These are phyloP conservation scores for Pyrocephalus nanus DNA, from an alignment of 2,797 vertebrate genomes.

Conservation along the genomic window DNA sequence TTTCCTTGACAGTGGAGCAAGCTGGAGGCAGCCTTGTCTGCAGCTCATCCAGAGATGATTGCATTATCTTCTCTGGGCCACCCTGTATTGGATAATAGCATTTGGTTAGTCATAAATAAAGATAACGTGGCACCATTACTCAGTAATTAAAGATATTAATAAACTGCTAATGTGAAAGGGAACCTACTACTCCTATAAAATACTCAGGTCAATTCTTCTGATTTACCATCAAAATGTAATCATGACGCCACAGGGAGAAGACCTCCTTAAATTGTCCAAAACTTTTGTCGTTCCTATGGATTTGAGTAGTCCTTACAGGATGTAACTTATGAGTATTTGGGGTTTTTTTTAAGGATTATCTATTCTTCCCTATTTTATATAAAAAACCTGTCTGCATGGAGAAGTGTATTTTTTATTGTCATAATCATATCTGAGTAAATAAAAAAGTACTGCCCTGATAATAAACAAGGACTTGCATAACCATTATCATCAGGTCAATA, in stretches of 20 bases:
- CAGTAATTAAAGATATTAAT: conserved; percentile 12
- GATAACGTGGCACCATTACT: background rate
- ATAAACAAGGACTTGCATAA: background rate
- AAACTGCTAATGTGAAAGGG: background rate
- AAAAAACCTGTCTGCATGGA: background rate
- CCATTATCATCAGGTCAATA: background rate
- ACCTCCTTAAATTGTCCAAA: background rate
- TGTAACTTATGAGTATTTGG: background rate
- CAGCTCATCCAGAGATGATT: conserved; percentile 28
- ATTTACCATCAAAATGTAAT: background rate
- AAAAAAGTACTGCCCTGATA: background rate
- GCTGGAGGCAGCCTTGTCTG: conserved; percentile 24
- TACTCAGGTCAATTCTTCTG: background rate
- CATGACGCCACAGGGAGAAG: background rate
- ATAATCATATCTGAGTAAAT: background rate
- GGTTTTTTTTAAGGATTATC: background rate
- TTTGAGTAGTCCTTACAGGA: background rate
- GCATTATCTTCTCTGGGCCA: conserved; percentile 34
- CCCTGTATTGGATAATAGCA: conserved; percentile 29
- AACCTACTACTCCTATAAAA: background rate
- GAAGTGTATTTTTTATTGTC: background rate
- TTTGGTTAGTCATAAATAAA: conserved; percentile 12
- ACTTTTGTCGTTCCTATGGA: background rate
- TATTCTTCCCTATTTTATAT: background rate
- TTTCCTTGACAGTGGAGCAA: conserved; percentile 47